phyloP scores from a whole-genome alignment of 1,140 invertebrate species.

The Teleogryllus occipitalis region DNA sequence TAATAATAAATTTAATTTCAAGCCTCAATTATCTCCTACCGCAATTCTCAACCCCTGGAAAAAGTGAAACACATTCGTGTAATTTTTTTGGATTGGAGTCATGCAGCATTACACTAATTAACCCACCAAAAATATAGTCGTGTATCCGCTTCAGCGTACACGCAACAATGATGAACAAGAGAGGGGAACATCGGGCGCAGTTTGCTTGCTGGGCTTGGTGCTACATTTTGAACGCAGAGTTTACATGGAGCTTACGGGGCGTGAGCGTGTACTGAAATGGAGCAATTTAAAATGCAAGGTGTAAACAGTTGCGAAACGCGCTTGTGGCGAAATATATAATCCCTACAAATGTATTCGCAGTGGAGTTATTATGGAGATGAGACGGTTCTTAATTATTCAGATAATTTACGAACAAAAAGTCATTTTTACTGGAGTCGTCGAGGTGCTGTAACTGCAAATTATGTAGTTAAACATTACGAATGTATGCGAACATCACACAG shows the following conservation, averaged over 20 bases:
- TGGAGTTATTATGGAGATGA: constrained; percentile 1
- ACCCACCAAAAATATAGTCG: no score
- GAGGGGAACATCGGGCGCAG: no score
- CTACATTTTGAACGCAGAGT: no score
- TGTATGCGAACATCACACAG: background rate
- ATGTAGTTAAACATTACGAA: constrained; percentile 1
- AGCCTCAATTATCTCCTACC: no score
- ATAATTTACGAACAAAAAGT: constrained; percentile 6
- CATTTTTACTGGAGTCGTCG: background rate
- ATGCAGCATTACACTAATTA: no score
- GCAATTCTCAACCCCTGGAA: no score
- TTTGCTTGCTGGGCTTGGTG: no score
- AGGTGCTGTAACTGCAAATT: background rate
- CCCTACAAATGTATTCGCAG: background rate
- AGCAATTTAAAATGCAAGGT: constrained; percentile 5
- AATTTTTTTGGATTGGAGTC: no score
- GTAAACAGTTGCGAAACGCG: background rate
- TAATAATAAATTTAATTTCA: no score
- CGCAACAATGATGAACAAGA: no score
- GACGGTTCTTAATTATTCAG: background rate
- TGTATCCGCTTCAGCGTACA: no score
- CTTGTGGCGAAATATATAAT: background rate
- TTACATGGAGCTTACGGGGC: background rate
- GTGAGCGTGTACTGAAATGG: background rate
- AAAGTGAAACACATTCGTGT: no score